Evolutionary conservation across 1,140 invertebrate genomes (phyloP), one percentile per base, ranked within the genome.

Genomic region (Acyrthosiphon pisum): DNA sequence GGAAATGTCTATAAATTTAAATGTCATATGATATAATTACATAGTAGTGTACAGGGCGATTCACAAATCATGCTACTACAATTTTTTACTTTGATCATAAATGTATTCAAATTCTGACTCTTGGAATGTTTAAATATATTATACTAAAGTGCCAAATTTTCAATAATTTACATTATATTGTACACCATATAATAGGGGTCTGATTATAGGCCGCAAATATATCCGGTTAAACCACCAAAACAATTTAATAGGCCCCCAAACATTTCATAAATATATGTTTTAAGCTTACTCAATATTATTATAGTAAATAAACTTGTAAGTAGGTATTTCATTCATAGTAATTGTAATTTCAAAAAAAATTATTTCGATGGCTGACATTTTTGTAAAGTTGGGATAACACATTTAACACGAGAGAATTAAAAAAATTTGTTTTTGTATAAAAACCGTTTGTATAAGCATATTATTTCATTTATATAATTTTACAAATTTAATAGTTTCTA

Each of bases 11-110:
- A 30, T 60, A 60, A 26, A 60, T 30, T 30, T 60, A 30, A 60
- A 60, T 60, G 56, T 4, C 26, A 60, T 60, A 60, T 60, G 8
- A 60, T 68, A n/a, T 76, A n/a, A 76, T 76, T 76, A 76, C n/a
- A 18, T 18, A 76, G 11, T 18, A 76, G 30, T 76, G 18, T n/a
- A n/a, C 14, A 76, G 8, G 6, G 14, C 11, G 11, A 76, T 14
- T 7, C 11, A n/a, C 14, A 11, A n/a, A n/a, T 4, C 3, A n/a
- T 68, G 30, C 14, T 30, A n/a, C 0, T 6, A n/a, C 6, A 11
- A 35, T 76, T 76, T 6, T 53, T 76, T 76, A 0, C 6, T n/a
- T 76, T 14, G 6, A 76, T 76, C n/a, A 20, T 76, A 6, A 18
- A n/a, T n/a, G 14, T n/a, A 14, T 76, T 76, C 14, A 76, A 35